A percentile compares a stretch with the other conserved stretches of the same genome.
phyloP scores from a whole-genome alignment of 2,888 invertebrate genomes.

The Lamellibrachia columna region DNA sequence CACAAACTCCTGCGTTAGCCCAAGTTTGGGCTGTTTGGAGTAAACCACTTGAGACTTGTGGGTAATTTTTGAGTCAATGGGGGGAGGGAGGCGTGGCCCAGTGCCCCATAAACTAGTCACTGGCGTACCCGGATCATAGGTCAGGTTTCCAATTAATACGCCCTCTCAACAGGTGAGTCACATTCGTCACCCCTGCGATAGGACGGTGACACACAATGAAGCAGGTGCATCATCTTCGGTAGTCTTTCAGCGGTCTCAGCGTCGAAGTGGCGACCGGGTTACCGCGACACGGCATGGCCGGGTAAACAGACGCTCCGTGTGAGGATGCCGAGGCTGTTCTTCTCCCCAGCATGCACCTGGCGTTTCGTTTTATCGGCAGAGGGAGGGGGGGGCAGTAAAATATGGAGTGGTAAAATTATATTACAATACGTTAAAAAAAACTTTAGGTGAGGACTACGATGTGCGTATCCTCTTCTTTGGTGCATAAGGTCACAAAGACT shows the following conservation, averaged over 20 bases:
- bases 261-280: background rate
- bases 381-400: background rate
- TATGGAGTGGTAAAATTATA: background rate
- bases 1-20: no score
- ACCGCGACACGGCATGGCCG: background rate
- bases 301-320: background rate
- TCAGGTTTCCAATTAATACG: background rate
- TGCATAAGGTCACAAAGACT: no score
- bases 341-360: background rate
- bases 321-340: background rate
- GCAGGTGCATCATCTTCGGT: slow-evolving; percentile 1
- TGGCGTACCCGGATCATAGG: background rate
- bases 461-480: no score
- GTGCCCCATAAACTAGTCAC: background rate
- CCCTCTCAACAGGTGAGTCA: slow-evolving; percentile 10
- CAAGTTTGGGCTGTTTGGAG: no score
- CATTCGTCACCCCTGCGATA: background rate
- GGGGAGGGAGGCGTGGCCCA: background rate
- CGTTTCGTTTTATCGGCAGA: background rate
- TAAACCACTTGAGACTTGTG: no score
- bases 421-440: no score
- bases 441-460: no score
- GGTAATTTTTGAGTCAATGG: no score
- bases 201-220: background rate
- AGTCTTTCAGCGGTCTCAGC: background rate